Evolutionary conservation across 2,888 invertebrate genomes (phyloP), one percentile per base, ranked within the genome.

Genomic region (Meandrusa payeni): DNA sequence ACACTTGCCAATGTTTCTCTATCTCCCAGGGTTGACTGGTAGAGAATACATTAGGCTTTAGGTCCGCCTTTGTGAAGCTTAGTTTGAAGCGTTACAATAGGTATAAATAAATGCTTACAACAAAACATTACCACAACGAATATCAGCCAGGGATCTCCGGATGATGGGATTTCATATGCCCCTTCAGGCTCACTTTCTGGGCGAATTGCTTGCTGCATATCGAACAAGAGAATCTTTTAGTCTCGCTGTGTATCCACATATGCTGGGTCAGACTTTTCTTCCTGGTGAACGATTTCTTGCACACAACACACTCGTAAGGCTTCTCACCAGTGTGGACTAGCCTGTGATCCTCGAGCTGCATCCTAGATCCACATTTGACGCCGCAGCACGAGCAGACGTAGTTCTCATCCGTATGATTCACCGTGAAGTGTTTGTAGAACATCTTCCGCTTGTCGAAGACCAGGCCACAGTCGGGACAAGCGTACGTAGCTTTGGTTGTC

Each of bases 261-360:
- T 85, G 83, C 31, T 80, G 79, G 1, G 59, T 61, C 2, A 90
- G 54, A 1, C 79, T 78, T 40, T 83, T 87, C 3, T 76, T 77
- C n/a, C 87, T 78, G 9, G 83, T 74, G 45, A 90, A 90, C 1
- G 72, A 57, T 50, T 90, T 90, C 1, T 64, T 61, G 50, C 90
- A 90, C 1, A 87, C 58, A 0, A 62, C 56, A 47, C 90, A 90
- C 26, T 71, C 61, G 22, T 71, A 80, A 1, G 64, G 60, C 45
- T 86, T 89, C 41, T 88, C 88, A 1, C 83, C 78, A 0, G 89
- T 86, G 52, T 90, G 90, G 0, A 76, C 76, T 0, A 82, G 63
- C 33, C 66, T 71, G 46, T 90, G 90, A 1, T 88, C 75, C 2
- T 80, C 72, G 23, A 82, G 51, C 4, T 57, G 50, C 5, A 57